Evolutionary conservation across 2,888 invertebrate genomes (phyloP), one percentile per base, ranked within the genome.

Genomic region (Pammene fasciana): DNA sequence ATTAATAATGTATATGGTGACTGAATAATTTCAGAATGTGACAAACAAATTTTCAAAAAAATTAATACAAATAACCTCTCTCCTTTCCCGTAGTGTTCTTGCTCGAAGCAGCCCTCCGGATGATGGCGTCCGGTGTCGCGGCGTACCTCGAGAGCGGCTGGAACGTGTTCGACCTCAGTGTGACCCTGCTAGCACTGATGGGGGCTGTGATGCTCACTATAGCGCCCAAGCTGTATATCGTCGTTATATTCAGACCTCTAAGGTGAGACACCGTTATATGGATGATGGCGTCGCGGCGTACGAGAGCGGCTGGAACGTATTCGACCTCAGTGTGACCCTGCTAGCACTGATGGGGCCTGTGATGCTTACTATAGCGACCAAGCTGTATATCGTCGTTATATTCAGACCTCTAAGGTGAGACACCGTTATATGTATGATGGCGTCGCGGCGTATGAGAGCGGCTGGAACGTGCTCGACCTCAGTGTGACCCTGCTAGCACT

Each of bases 401-500:
- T 94, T 96, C 73, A 90, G 96, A 71, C 96, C 96, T 0, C 81
- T 96, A 5, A 93, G 95, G 93, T 94, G 71, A 74, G 77, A n/a
- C 36, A 36, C 36, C 5, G 36, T 6, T 6, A 5, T 36, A 36
- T 7, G 96, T 78, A 94, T 97, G 75, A 88, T 96, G 97, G 97
- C 3, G 93, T 95, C 74, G 82, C 88, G 5, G 94, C 94, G 71
- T 97, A 97, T 71, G 94, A 95, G 72, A 96, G 96, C 52, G 97
- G 97, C 0, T 97, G 97, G 97, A 97, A 97, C 85, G 93, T 96
- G 76, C 97, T 95, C 84, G 97, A 97, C 83, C 85, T 96, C 59
- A 92, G 94, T 65, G 95, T 95, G 5, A 96, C 96, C 0, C 78
- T 96, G 73, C 90, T 95, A 74, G 95, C 95, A 0, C 81, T 96